Conservation (phyloP, 2,113 vertebrate genomes). For the Triplophysa dalaica region DNA sequence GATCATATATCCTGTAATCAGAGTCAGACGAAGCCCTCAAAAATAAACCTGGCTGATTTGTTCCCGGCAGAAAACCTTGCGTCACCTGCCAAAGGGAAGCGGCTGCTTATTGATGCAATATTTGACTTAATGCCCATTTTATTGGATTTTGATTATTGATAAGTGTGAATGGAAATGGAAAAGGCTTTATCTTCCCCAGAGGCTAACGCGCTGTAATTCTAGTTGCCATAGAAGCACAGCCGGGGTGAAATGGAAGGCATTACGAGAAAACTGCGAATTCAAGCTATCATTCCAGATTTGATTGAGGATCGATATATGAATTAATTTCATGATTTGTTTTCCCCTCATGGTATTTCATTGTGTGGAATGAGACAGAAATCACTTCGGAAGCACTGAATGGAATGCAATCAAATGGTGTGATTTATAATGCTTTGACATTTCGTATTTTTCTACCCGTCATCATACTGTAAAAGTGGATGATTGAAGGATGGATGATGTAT, state of each 20-base stretch:
- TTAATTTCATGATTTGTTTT: slow-evolving; percentile 48
- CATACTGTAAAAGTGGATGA: neutral
- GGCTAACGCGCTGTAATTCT: slow-evolving; percentile 33
- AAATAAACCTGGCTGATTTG: slow-evolving; percentile 15
- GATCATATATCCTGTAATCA: slow-evolving; percentile 47
- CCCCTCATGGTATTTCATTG: neutral
- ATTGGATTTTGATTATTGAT: slow-evolving; percentile 70
- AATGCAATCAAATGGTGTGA: neutral
- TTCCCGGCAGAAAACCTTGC: slow-evolving; percentile 1
- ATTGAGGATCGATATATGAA: slow-evolving; percentile 54
- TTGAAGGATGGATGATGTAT: neutral
- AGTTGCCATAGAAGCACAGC: slow-evolving; percentile 26
- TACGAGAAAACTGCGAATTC: slow-evolving; percentile 53
- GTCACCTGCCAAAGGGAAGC: slow-evolving; percentile 35
- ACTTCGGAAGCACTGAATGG: slow-evolving; percentile 5
- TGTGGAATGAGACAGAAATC: neutral
- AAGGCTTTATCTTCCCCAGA: slow-evolving; percentile 46
- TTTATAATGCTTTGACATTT: slow-evolving; percentile 32
- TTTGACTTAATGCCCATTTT: slow-evolving; percentile 59
- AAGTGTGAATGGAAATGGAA: slow-evolving; percentile 60
- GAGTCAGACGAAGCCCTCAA: slow-evolving; percentile 22
- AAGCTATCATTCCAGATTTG: slow-evolving; percentile 48
- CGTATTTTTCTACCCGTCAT: neutral
- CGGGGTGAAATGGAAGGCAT: slow-evolving; percentile 55
- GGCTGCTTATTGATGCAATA: slow-evolving; percentile 39